phyloP scores from a whole-genome alignment of 2,113 vertebrate genomes.

The Ginglymostoma cirratum region DNA sequence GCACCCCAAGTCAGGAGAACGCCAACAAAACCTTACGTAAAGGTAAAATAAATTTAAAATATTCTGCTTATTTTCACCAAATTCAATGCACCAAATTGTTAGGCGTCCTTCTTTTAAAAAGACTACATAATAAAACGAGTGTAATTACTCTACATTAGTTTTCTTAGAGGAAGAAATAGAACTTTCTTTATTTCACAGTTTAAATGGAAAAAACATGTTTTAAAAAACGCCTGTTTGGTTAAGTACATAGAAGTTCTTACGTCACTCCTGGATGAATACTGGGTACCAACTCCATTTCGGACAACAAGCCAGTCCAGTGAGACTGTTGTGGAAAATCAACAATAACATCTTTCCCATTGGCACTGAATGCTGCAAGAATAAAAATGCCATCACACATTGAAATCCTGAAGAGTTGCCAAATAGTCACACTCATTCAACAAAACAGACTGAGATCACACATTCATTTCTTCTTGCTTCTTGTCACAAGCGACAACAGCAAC shows the following conservation, averaged over 20 bases:
- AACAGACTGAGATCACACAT: too few species aligned
- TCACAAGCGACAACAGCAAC: too few species aligned
- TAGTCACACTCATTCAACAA: background rate
- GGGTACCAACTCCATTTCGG: constrained; percentile 95
- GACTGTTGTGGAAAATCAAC: constrained; percentile 97
- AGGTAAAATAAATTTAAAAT: constrained; percentile 2
- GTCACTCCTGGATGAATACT: constrained; percentile 92
- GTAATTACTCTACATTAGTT: background rate
- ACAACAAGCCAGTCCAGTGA: constrained; percentile 92
- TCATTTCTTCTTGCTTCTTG: too few species aligned
- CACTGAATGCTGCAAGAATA: constrained; percentile 79
- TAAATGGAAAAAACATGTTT: background rate
- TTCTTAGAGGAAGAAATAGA: background rate
- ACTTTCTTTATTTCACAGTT: background rate
- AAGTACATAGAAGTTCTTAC: constrained; percentile 53
- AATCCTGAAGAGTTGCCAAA: background rate
- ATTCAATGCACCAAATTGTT: background rate
- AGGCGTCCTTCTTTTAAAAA: background rate
- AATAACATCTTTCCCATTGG: constrained; percentile 96
- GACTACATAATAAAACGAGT: background rate
- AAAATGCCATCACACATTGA: background rate
- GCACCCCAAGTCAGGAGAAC: background rate
- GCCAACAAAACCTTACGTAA: background rate
- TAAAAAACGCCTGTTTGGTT: background rate
- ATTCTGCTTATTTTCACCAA: background rate